Evolutionary conservation across 2,888 invertebrate genomes (phyloP).

Genomic region (Melikaiella ostensackeni): DNA sequence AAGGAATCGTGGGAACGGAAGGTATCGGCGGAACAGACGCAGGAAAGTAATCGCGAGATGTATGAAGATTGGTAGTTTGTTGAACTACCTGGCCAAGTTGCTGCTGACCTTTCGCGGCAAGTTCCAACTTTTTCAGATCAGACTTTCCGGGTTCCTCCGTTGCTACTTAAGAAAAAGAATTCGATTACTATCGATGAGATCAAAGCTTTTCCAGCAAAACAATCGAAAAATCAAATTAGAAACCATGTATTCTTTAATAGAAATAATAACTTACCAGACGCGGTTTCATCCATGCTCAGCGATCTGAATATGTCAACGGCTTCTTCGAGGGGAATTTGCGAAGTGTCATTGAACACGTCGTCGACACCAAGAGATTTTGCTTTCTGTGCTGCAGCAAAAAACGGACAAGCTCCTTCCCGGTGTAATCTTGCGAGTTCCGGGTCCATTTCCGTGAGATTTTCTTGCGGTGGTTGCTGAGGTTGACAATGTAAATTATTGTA

Average conservation of each 20-base stretch:
- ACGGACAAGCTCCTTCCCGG: slow-evolving; percentile 68
- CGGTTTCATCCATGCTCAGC: slow-evolving; percentile 79
- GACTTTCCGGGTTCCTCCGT: slow-evolving; percentile 71
- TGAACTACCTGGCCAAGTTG: slow-evolving; percentile 60
- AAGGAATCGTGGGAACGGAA: slow-evolving; percentile 52
- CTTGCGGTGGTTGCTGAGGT: slow-evolving; percentile 56
- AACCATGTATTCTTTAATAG: background rate
- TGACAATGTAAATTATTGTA: slow-evolving; percentile 15
- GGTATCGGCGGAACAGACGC: slow-evolving; percentile 64
- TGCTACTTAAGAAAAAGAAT: slow-evolving; percentile 49
- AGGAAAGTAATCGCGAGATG: slow-evolving; percentile 64
- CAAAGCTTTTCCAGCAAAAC: background rate
- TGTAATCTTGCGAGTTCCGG: slow-evolving; percentile 67
- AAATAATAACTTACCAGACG: slow-evolving; percentile 72
- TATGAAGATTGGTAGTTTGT: slow-evolving; percentile 54
- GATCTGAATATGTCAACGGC: slow-evolving; percentile 77
- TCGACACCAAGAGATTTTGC: slow-evolving; percentile 64
- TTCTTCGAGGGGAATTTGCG: slow-evolving; percentile 73
- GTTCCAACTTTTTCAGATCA: slow-evolving; percentile 71
- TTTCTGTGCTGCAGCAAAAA: slow-evolving; percentile 67
- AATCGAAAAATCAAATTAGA: background rate
- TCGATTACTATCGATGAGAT: background rate
- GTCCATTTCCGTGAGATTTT: slow-evolving; percentile 63
- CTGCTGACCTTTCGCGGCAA: slow-evolving; percentile 68
- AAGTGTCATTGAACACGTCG: slow-evolving; percentile 71